Evolutionary conservation across 2,797 vertebrate genomes (phyloP).

Genomic region (Siniperca scherzeri): DNA sequence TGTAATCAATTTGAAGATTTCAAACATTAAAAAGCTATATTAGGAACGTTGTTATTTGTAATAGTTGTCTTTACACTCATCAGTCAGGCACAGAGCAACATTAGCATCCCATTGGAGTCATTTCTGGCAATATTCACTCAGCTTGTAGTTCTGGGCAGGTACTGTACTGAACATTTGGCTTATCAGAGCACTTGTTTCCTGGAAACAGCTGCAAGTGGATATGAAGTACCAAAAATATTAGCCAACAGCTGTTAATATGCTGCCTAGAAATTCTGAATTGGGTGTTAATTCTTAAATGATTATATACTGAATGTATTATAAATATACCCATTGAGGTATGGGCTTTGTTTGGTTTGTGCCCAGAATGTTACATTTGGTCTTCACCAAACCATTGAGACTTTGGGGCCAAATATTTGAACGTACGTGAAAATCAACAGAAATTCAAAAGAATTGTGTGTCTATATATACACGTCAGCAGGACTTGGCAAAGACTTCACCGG

Average conservation of each 20-base stretch:
- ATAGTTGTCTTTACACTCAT: neutral
- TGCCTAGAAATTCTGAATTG: conserved; percentile 9
- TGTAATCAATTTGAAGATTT: neutral
- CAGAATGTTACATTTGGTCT: neutral
- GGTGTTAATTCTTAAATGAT: conserved; percentile 41
- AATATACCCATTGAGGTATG: neutral
- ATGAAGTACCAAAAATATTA: conserved; percentile 11
- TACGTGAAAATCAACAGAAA: neutral
- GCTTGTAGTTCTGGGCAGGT: neutral
- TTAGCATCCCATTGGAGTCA: neutral
- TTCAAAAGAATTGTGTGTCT: too few relatives aligned
- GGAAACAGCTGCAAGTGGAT: conserved; percentile 20
- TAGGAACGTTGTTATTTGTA: accelerated
- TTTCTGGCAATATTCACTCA: neutral
- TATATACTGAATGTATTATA: neutral
- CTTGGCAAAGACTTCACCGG: neutral
- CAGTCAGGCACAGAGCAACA: neutral
- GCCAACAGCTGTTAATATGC: conserved; percentile 24
- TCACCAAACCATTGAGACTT: neutral
- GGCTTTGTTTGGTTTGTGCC: neutral
- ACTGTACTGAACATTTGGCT: neutral
- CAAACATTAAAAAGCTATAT: neutral
- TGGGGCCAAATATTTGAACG: neutral
- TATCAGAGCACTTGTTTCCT: neutral
- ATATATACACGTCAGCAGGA: neutral